Evolutionary conservation across 1,140 invertebrate genomes (phyloP).

Genomic region (Sminthurides bifidus): DNA sequence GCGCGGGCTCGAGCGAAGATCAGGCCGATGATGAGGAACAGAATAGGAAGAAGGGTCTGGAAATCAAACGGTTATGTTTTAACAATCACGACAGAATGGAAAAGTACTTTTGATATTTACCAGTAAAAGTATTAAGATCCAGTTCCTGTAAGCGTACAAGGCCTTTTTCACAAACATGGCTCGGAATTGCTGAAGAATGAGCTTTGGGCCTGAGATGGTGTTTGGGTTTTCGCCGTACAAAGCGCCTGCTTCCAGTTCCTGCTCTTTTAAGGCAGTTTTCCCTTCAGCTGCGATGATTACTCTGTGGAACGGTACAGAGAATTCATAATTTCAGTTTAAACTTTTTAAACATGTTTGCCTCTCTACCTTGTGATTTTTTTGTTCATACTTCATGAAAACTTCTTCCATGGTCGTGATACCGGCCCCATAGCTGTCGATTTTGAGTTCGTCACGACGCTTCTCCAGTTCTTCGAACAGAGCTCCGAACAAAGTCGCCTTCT

Average conservation of each 20-base stretch:
- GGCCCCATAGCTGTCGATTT: conserved; percentile 45
- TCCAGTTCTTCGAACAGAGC: conserved; percentile 44
- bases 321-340: too few species aligned
- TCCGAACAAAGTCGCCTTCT: conserved; percentile 33
- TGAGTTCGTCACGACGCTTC: conserved; percentile 36
- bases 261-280: neutral
- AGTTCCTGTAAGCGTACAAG: conserved; percentile 35
- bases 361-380: neutral
- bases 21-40: too few species aligned
- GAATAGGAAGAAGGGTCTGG: too few species aligned
- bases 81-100: too few species aligned
- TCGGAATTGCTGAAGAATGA: conserved; percentile 32
- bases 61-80: too few species aligned
- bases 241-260: conserved; percentile 15
- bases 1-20: too few species aligned
- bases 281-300: neutral
- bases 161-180: conserved; percentile 38
- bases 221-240: conserved; percentile 4
- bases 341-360: too few species aligned
- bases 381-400: conserved; percentile 44
- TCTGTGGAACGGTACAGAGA: too few species aligned
- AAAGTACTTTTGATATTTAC: conserved; percentile 1
- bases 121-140: conserved; percentile 33
- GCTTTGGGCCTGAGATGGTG: conserved; percentile 24
- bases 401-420: conserved; percentile 53